Evolutionary conservation across 2,888 invertebrate species (phyloP).

Genomic region (Ophion ventricosus): DNA sequence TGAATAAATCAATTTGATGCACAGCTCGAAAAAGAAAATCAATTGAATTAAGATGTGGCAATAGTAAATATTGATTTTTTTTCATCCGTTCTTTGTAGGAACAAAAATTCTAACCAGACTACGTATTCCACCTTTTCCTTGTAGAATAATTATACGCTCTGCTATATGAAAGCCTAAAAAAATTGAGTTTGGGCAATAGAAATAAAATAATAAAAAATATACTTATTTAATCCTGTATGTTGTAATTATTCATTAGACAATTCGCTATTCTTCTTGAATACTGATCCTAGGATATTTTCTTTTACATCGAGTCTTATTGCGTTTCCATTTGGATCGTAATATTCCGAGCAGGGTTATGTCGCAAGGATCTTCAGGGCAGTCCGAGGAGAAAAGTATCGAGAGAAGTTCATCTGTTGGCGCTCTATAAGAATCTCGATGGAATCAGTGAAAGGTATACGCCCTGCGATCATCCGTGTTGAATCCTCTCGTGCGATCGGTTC

Average conservation of each 20-base stretch:
- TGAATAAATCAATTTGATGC: conserved; percentile 11
- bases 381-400: conserved; percentile 39
- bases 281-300: neutral
- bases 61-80: neutral
- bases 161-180: neutral
- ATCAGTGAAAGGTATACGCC: conserved; percentile 81
- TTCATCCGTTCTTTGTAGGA: too few relatives aligned
- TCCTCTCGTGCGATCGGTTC: conserved; percentile 66
- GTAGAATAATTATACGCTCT: neutral
- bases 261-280: neutral
- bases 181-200: neutral
- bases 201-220: too few relatives aligned
- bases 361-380: conserved; percentile 71
- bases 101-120: neutral
- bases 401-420: conserved; percentile 60
- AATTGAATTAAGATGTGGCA: neutral
- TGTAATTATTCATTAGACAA: neutral
- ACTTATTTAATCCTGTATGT: too few relatives aligned
- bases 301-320: neutral
- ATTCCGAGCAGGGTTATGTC: conserved; percentile 52
- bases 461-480: conserved; percentile 77
- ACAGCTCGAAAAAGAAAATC: neutral
- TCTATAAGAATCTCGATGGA: conserved; percentile 50
- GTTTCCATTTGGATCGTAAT: conserved; percentile 26
- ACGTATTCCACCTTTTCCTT: neutral